Base-by-base conservation (phyloP, 2,113 vertebrate species). In the Platichthys flesus region DNA sequence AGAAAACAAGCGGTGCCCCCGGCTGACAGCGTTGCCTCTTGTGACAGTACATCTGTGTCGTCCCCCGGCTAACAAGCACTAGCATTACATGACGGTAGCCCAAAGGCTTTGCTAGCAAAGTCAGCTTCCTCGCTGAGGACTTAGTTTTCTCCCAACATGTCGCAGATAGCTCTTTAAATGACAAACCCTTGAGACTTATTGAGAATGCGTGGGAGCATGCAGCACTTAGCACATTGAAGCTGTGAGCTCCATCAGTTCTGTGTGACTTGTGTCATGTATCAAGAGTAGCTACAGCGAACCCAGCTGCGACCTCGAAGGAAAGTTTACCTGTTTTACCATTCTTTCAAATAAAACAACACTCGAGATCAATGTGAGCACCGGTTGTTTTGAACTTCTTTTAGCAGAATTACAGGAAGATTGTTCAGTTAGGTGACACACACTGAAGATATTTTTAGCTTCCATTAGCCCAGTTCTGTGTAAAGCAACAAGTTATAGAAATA, bases 381-480 rank as follows among this genome's bases (percentile, higher is more conserved):
- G 18, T 55, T 60, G 42, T 72, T 56, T 47, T 66, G 10, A 15
- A 2, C 14, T 2, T 3, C 26, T 7, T 45, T 21, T 13, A 16
- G 42, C 14, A 61, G 12, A 37, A 45, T 16, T 37, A 45, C 20
- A 35, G 14, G 16, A 12, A 8, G 9, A 15, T 49, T 63, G 7
- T 76, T 74, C 65, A 66, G 67, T 45, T 14, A 40, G 31, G 60
- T 64, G 71, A 66, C 51, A 37, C 71, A 67, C 59, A 35, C 26
- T 45, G 16, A 12, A 23, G 68, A 21, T 89, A 90, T 87, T 79
- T 84, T 81, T 85, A 88, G 81, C 42, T 71, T 73, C 51, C 82
- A 90, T 90, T 88, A 88, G 76, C 90, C 86, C 35, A 83, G 74
- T 83, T 91, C 56, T 73, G 24, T 49, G 59, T 61, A 56, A 72